phyloP scores from a whole-genome alignment of 2,797 vertebrate genomes.

The Sebastes diploproa region DNA sequence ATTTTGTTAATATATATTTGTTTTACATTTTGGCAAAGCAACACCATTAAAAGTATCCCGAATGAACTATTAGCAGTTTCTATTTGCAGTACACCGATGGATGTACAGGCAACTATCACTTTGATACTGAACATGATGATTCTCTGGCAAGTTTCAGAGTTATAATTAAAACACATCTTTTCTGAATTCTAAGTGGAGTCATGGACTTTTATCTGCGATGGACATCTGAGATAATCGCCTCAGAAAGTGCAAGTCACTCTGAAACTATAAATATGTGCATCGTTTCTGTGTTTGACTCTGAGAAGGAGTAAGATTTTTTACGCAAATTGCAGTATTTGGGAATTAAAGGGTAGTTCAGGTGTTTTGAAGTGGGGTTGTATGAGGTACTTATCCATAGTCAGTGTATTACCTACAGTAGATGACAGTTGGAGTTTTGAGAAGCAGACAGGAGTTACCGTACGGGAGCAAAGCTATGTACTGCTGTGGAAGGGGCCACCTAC shows the following conservation, averaged over 20 bases:
- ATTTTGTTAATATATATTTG: neutral
- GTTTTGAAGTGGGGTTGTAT: no score
- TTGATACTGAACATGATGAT: neutral
- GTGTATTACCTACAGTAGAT: no score
- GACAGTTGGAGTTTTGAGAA: no score
- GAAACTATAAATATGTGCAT: neutral
- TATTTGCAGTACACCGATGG: neutral
- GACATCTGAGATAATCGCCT: neutral
- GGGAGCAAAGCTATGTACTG: no score
- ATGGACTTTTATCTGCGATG: neutral
- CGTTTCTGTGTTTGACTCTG: neutral
- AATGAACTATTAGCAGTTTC: neutral
- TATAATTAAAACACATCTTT: no score
- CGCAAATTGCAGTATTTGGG: no score
- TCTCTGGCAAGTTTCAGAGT: neutral
- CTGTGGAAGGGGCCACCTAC: no score
- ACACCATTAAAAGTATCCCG: neutral
- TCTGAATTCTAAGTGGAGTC: no score
- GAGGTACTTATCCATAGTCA: no score
- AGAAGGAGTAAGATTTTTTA: neutral
- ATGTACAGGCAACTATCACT: neutral
- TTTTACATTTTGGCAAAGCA: neutral
- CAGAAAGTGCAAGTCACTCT: neutral
- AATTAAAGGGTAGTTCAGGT: neutral
- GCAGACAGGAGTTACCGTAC: no score